Evolutionary conservation across 2,888 invertebrate species (phyloP).

Genomic region (Bedellia somnulentella): DNA sequence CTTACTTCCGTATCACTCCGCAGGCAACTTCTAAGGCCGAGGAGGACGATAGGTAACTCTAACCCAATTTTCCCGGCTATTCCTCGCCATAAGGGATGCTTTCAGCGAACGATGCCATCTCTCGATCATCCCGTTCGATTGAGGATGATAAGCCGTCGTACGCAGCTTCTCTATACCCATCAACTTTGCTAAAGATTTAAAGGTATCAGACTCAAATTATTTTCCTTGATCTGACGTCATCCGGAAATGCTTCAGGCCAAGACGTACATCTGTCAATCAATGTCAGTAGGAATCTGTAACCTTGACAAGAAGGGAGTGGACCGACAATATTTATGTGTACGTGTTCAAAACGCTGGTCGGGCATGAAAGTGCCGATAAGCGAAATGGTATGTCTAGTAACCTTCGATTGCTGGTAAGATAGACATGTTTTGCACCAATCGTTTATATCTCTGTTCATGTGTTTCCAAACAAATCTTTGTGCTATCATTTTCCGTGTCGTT

Average conservation of each 20-base stretch:
- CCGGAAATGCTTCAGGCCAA: constrained; percentile 7
- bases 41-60: too few species aligned
- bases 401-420: background rate
- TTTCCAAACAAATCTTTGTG: constrained; percentile 2
- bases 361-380: background rate
- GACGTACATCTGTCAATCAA: too few species aligned
- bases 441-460: background rate
- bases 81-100: constrained; percentile 3
- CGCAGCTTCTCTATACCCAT: constrained; percentile 1
- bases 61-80: too few species aligned
- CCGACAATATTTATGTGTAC: constrained; percentile 5
- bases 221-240: constrained; percentile 1
- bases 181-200: too few species aligned
- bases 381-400: background rate
- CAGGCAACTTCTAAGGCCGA: too few species aligned
- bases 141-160: constrained; percentile 6
- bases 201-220: too few species aligned
- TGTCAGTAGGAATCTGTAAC: too few species aligned
- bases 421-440: background rate
- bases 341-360: constrained; percentile 1
- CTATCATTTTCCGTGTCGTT: background rate
- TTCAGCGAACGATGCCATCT: constrained; percentile 4
- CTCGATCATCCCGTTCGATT: constrained; percentile 3
- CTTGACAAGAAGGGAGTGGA: constrained; percentile 5
- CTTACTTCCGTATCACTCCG: too few species aligned